phyloP scores from a whole-genome alignment of 1,140 invertebrate species.

The Ostrea edulis region DNA sequence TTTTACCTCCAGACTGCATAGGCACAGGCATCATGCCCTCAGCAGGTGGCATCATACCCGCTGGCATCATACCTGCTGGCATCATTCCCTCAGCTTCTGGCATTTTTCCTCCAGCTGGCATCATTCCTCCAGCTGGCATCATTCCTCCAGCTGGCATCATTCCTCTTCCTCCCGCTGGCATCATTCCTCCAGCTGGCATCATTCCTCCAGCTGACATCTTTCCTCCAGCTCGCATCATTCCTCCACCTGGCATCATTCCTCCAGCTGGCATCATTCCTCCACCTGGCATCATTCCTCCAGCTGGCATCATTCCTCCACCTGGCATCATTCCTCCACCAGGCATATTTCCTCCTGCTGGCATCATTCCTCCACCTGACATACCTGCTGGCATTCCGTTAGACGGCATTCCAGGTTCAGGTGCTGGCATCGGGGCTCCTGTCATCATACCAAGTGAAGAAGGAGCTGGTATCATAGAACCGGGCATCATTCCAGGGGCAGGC shows the following conservation, averaged over 20 bases:
- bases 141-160: not conserved
- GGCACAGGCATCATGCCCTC: not conserved
- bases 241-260: slow-evolving; percentile 13
- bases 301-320: not conserved
- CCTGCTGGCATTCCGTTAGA: not conserved
- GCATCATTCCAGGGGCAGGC: not conserved
- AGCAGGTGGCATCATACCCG: not conserved
- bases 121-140: not conserved
- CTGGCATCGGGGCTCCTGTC: not conserved
- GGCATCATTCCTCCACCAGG: slow-evolving; percentile 22
- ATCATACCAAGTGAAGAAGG: not conserved
- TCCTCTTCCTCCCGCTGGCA: not conserved
- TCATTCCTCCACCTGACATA: not conserved
- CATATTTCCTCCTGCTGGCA: not conserved
- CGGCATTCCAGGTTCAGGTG: not conserved
- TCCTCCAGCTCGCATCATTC: not conserved
- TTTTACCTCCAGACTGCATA: not conserved
- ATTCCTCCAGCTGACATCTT: not conserved
- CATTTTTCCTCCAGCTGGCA: not conserved
- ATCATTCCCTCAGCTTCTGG: slow-evolving; percentile 10
- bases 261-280: slow-evolving; percentile 9
- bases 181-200: not conserved
- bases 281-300: slow-evolving; percentile 22
- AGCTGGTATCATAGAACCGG: not conserved
- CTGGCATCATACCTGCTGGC: not conserved